Conservation (phyloP, 2,113 vertebrate species). For the Pungitius pungitius region DNA sequence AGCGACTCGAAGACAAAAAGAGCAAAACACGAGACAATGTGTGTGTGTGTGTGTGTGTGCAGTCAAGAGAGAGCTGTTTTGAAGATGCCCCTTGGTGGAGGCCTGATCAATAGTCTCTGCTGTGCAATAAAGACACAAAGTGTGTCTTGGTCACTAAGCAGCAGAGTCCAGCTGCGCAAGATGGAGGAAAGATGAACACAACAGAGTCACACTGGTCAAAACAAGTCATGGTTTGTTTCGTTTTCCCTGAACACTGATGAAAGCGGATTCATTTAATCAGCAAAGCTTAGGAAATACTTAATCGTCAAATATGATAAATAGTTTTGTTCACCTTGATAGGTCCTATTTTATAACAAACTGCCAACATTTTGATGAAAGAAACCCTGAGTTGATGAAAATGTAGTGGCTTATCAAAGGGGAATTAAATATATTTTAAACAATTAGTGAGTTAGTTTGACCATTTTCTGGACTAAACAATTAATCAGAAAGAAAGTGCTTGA, state of each 20-base stretch:
- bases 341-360: too few species aligned
- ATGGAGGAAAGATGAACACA: slow-evolving; percentile 39
- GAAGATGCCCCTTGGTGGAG: slow-evolving; percentile 52
- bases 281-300: neutral
- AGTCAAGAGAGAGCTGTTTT: slow-evolving; percentile 48
- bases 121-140: slow-evolving; percentile 56
- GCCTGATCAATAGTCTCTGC: slow-evolving; percentile 69
- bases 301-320: neutral
- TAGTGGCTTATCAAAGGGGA: neutral
- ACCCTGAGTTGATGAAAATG: neutral
- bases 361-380: too few species aligned
- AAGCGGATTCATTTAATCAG: neutral
- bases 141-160: slow-evolving; percentile 53
- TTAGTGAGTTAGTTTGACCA: too few species aligned
- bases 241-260: neutral
- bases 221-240: neutral
- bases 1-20: slow-evolving; percentile 16
- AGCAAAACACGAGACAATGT: slow-evolving; percentile 42
- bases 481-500: too few species aligned
- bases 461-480: neutral
- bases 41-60: neutral
- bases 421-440: too few species aligned
- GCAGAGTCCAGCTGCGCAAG: slow-evolving; percentile 35
- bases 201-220: slow-evolving; percentile 15
- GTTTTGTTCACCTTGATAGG: neutral